Base-by-base conservation (phyloP, 2,888 invertebrate species). In the Meta bourneti region DNA sequence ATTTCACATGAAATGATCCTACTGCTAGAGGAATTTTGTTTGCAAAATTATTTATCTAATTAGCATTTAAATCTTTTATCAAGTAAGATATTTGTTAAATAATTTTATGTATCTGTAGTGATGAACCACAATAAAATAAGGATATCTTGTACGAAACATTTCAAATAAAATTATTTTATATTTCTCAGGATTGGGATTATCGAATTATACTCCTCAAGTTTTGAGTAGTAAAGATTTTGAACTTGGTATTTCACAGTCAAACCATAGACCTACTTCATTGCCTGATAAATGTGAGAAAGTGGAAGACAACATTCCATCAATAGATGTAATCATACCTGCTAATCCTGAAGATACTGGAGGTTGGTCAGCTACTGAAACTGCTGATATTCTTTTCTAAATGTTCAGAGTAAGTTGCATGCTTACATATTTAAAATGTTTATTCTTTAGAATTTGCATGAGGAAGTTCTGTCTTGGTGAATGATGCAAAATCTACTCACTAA, bases 311-410 rank as follows among this genome's bases (percentile, higher is more conserved):
- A 54, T 81, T 80, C 71, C 77, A 51, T 51, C 51, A 34, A 9
- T 78, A 7, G 93, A 91, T 88, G 79, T 77, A 69, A 69, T 93
- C 11, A 91, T 91, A 19, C 93, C 93, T 70, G 93, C 93, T 20
- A 88, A 92, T 81, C 87, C 92, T 61, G 92, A 90, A 11, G 93
- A 93, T 54, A 93, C 93, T 13, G 89, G 79, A 19, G 91, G 92
- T 13, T 93, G 93, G 92, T 93, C 93, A 70, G 79, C 92, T 19
- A 89, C 89, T 85, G 89, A 88, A 79, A 89, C 84, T 87, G 75
- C 88, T 16, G 92, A 92, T 79, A 88, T 92, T 48, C 92, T 92
- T 72, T 92, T 92, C 69, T 92, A 89, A 84, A 83, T n/a, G 34
- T 71, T 75, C 75, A 34, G 11, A 69, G 13, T 75, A 75, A 20